Base-by-base conservation (phyloP, 2,797 vertebrate genomes). In the Synanceia verrucosa region DNA sequence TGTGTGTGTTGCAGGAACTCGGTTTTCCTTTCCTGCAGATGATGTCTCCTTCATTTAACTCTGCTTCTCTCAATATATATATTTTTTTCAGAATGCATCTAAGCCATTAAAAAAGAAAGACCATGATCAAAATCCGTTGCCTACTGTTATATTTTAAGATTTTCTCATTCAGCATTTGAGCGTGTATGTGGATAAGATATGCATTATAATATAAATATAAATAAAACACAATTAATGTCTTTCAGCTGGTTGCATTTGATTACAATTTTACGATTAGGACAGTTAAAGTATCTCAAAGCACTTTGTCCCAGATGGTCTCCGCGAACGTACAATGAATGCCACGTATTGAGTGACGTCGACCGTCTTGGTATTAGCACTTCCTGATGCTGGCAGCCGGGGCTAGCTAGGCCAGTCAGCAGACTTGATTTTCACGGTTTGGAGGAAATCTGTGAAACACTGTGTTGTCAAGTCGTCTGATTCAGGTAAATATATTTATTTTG, bases 281-380 rank as follows among this genome's bases (percentile, higher is more conserved):
- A 58, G 39, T 75, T 26, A 44, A n/a, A n/a, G n/a, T n/a, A 11
- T 59, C 9, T 13, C 7, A 36, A 36, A 33, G 59, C 61, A 59
- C 65, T 85, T 81, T 60, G 83, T 2, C 16, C 23, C 26, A 2
- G 36, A 11, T 0, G 18, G 0, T 73, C 8, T 92, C 88, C 91
- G 91, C 0, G 12, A 93, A 91, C 91, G 91, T 74, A 16, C 1
- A 24, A 2, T 19, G 76, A 86, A 36, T 93, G 95, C 94, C 94
- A 95, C 94, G 94, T 95, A 90, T 90, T 83, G 91, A 66, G 80
- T 91, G 90, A 92, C 91, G 91, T 91, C 69, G 71, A 82, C 89
- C 73, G 83, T 69, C 34, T 65, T 29, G 68, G 68, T n/a, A n/a
- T n/a, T n/a, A 60, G 70, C 76, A 88, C 88, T 94, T 94, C 93